Evolutionary conservation across 2,113 vertebrate species (phyloP), one percentile per base, ranked within the genome.

Genomic region (Istiophorus platypterus): DNA sequence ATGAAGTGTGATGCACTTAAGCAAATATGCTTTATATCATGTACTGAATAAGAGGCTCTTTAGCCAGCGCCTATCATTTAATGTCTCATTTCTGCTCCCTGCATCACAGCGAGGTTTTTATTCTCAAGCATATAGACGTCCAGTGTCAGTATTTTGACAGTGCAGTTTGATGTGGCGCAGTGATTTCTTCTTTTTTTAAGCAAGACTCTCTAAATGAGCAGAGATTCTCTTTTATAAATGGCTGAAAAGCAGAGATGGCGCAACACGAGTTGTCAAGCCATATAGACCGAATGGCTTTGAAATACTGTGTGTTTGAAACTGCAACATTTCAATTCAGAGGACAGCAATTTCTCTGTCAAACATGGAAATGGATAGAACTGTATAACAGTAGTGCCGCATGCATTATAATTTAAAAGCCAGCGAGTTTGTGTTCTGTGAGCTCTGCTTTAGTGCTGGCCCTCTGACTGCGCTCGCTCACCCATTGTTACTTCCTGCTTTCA

Each of bases 121-220:
- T 85, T 68, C 78, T 78, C 45, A 47, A 77, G 47, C 71, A 77
- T 76, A 75, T 65, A 82, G 67, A 82, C 77, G 72, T 85, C 72
- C 66, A 47, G 69, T 85, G 88, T 90, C 89, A 84, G 77, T 45
- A 20, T 75, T 92, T 85, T 85, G 83, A 91, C 85, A 87, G 82
- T 34, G 51, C 51, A 45, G 79, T 69, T 61, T 91, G 89, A 89
- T 88, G 80, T 65, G 51, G 72, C 3, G 1, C 31, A n/a, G 70
- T 45, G 41, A 66, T 86, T 68, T 42, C 59, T 73, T 59, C 39
- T 76, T 59, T 20, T 61, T 56, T 51, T 78, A 74, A 71, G 61
- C 66, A 17, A 29, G 14, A 81, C 52, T 76, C 88, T 86, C 65
- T 87, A 81, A 91, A 82, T 77, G 85, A 85, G 76, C 68, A 61